Base-by-base conservation (phyloP, 2,797 vertebrate genomes). In the Helarctos malayanus region DNA sequence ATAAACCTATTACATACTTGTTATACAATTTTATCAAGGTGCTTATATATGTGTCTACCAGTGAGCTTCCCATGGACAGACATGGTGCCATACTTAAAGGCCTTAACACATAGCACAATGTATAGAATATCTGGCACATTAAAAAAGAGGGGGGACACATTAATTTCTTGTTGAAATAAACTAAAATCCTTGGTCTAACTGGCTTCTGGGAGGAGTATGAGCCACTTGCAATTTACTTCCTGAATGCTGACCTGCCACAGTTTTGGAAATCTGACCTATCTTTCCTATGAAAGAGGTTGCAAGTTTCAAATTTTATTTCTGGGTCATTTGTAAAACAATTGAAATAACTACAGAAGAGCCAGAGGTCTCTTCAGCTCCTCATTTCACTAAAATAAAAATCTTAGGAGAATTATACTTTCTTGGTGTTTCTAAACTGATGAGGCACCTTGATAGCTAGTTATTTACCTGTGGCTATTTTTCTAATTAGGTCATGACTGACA, bases 271-370 rank as follows among this genome's bases (percentile, higher is more conserved):
- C 49, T 82, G 2, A 88, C 14, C 41, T 89, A 88, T 32, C 19
- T 92, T 91, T 90, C 27, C 49, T 88, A 27, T 71, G 32, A 83
- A 93, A 92, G 54, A 80, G 16, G 7, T 3, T 89, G 19, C 21
- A 90, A 32, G 23, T 93, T 95, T 85, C 73, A 93, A 78, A 65
- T 47, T 69, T 95, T 89, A 76, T 88, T 90, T 95, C 19, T 32
- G 1, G 32, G 8, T 69, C 23, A 84, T 89, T 95, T 85, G 6
- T 61, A 76, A 96, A 71, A 3, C 54, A 73, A n/a, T 11, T 68
- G 41, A 86, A 32, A 71, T 73, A 91, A 61, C 21, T 12, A 61
- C 21, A 35, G 41, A 80, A 16, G 45, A 84, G 35, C 45, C 16
- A 91, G 35, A 84, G 18, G 23, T 81, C n/a, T 15, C 25, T 63